Evolutionary conservation across 1,140 invertebrate genomes (phyloP).

Genomic region (Drosophila elegans): DNA sequence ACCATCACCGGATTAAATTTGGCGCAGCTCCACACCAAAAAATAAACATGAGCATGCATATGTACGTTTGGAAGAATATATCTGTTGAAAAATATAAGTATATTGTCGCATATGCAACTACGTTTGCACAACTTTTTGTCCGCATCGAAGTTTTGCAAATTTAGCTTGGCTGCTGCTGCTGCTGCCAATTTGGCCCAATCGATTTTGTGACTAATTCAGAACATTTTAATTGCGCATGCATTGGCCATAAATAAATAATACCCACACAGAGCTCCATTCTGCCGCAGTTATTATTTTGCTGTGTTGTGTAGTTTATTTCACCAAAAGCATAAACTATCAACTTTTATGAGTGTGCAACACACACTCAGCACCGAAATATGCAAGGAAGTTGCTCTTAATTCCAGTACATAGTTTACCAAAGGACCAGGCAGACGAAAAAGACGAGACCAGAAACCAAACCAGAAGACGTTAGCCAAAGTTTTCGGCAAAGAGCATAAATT

Average conservation of each 20-base stretch:
- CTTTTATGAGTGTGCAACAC: constrained; percentile 59
- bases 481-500: constrained; percentile 79
- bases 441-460: constrained; percentile 8
- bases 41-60: constrained; percentile 27
- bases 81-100: constrained; percentile 16
- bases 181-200: constrained; percentile 67
- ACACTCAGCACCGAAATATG: constrained; percentile 48
- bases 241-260: constrained; percentile 75
- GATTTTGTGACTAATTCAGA: constrained; percentile 78
- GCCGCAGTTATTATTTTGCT: constrained; percentile 53
- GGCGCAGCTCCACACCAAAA: constrained; percentile 29
- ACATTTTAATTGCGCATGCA: constrained; percentile 77
- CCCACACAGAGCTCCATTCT: constrained; percentile 46
- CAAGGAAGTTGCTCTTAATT: constrained; percentile 68
- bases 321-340: constrained; percentile 73
- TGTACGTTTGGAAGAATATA: constrained; percentile 1
- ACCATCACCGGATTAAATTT: constrained; percentile 42
- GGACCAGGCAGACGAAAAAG: constrained; percentile 35
- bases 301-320: constrained; percentile 53
- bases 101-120: constrained; percentile 33
- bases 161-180: constrained; percentile 41
- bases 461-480: constrained; percentile 57
- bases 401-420: constrained; percentile 69
- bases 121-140: constrained; percentile 35
- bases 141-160: constrained; percentile 31